Evolutionary conservation across 2,888 invertebrate genomes (phyloP).

Genomic region (Leptura quadrifasciata): DNA sequence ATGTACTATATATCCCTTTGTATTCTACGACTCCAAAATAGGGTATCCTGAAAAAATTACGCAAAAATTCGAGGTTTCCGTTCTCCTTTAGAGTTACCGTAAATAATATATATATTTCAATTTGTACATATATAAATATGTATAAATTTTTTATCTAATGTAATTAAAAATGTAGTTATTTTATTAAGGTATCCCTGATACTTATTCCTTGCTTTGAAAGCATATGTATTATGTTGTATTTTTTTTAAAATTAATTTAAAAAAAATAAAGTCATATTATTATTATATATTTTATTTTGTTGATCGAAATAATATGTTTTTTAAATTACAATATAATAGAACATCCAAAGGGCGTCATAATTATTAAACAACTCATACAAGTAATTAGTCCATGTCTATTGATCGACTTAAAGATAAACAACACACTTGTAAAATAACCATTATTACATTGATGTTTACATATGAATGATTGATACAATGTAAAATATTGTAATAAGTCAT

Average conservation of each 20-base stretch:
- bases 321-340: background rate
- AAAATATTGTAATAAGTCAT: constrained; percentile 21
- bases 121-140: background rate
- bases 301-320: constrained; percentile 5
- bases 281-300: background rate
- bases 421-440: constrained; percentile 28
- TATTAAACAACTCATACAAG: background rate
- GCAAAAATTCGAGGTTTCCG: too few relatives aligned
- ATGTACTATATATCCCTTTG: too few relatives aligned
- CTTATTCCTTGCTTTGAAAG: constrained; percentile 1
- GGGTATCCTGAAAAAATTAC: too few relatives aligned
- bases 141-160: background rate
- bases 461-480: constrained; percentile 30
- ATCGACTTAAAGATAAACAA: constrained; percentile 9
- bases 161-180: background rate
- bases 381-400: constrained; percentile 13
- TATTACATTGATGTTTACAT: constrained; percentile 30
- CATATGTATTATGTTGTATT: too few relatives aligned
- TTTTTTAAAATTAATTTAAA: too few relatives aligned
- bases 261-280: too few relatives aligned
- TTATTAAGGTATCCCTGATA: constrained; percentile 12
- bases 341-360: background rate
- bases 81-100: too few relatives aligned
- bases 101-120: too few relatives aligned
- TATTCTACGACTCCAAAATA: too few relatives aligned